Percentiles rank a stretch among this genome's conserved stretches.
Evolutionary conservation across 2,113 vertebrate genomes (phyloP).

Genomic region (Brachypodius melanocephalos): DNA sequence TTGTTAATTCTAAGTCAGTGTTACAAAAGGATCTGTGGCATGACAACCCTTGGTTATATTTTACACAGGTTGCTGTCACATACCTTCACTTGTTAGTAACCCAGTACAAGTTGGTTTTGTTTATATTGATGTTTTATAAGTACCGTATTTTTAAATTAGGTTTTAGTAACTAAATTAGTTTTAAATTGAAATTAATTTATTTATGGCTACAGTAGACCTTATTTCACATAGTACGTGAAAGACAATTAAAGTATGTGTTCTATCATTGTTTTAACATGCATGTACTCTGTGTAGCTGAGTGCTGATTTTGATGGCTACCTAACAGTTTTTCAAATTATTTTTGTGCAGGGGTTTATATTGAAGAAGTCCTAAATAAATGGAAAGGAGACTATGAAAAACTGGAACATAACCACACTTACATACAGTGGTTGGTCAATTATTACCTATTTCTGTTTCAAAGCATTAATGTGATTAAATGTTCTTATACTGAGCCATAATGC

Average conservation of each 20-base stretch:
- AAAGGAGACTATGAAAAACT: slow-evolving; percentile 96
- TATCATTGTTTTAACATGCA: not conserved
- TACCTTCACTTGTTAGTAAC: not conserved
- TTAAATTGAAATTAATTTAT: not conserved
- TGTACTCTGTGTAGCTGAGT: not conserved
- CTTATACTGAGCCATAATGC: not conserved
- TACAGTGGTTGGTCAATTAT: slow-evolving; percentile 88
- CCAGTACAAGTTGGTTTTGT: not conserved
- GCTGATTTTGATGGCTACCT: not conserved
- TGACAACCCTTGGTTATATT: not conserved
- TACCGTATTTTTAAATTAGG: not conserved
- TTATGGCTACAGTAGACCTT: not conserved
- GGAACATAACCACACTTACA: slow-evolving; percentile 98
- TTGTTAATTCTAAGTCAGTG: not conserved
- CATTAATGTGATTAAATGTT: slow-evolving; percentile 1
- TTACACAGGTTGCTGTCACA: not conserved
- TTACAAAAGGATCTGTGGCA: not conserved
- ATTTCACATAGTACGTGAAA: not conserved
- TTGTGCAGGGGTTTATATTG: slow-evolving; percentile 89
- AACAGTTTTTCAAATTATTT: slow-evolving; percentile 40
- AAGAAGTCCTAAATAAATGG: slow-evolving; percentile 97
- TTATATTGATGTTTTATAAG: not conserved
- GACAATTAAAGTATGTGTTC: not conserved
- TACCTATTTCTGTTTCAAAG: slow-evolving; percentile 38
- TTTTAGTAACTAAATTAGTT: not conserved